Evolutionary conservation across 2,888 invertebrate genomes (phyloP), one percentile per base, ranked within the genome.

Genomic region (Philereme transversata): DNA sequence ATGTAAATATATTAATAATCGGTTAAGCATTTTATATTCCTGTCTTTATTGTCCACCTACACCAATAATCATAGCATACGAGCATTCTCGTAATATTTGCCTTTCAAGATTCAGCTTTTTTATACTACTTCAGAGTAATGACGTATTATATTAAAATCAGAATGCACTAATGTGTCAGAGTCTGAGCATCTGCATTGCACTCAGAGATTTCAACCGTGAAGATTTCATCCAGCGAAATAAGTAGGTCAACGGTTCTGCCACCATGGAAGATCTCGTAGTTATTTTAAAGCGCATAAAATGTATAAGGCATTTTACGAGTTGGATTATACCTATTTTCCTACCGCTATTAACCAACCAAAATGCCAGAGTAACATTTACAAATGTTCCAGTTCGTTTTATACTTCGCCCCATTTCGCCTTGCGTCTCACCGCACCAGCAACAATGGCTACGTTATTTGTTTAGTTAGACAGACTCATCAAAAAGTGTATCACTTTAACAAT

Each of bases 291-390:
- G 34, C 51, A 56, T 57, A 53, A 48, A 56, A 52, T 58, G 54
- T 52, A 44, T 40, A 59, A 61, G 33, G 46, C 43, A 45, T 55
- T 45, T 45, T 52, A 54, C 53, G 53, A 57, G 5, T 51, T 47
- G 36, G 1, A 55, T 36, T 47, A 22, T 51, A 65, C 56, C 53
- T 56, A 51, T 45, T 62, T 67, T 68, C 66, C 69, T 67, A 70
- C 63, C 68, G 73, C 76, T 75, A 76, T 74, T 57, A 72, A 69
- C 72, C 71, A 69, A 71, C 78, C 77, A 75, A 88, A 88, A 88
- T 88, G 87, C 79, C 88, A 87, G 79, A 77, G 74, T 88, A 88
- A 85, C 88, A 87, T 88, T 88, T 87, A 81, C 80, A 82, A 79
- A 79, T 75, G 84, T 83, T 83, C 82, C 81, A 84, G 75, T 81